phyloP scores from a whole-genome alignment of 2,888 invertebrate genomes.

The Meteorus cinctellus region DNA sequence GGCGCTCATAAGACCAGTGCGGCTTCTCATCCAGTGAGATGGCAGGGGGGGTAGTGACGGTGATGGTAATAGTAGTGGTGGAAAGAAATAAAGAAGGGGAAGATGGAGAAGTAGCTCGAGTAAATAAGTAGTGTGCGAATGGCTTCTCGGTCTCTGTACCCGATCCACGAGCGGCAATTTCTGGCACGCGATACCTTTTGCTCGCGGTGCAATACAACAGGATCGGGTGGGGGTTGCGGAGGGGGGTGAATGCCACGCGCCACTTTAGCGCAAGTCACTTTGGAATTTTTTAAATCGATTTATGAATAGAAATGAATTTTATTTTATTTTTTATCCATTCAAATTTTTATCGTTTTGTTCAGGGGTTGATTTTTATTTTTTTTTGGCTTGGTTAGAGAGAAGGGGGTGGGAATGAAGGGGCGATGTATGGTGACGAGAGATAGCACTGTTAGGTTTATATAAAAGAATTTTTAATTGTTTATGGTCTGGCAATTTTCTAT shows the following conservation, averaged over 20 bases:
- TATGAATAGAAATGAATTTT: not conserved
- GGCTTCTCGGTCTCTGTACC: constrained; percentile 42
- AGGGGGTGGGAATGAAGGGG: not conserved
- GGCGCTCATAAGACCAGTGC: constrained; percentile 33
- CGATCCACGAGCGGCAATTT: constrained; percentile 63
- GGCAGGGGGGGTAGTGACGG: constrained; percentile 39
- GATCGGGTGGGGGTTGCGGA: not conserved
- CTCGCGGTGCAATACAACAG: constrained; percentile 48
- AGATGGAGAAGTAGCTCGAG: constrained; percentile 53
- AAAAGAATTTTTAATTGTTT: constrained; percentile 67
- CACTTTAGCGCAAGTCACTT: constrained; percentile 41
- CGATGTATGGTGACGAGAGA: constrained; percentile 64
- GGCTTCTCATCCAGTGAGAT: constrained; percentile 8
- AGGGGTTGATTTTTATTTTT: not conserved
- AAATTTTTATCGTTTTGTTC: not conserved
- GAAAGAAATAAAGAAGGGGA: constrained; percentile 34
- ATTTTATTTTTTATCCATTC: not conserved
- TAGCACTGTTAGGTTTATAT: constrained; percentile 55
- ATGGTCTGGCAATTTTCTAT: constrained; percentile 69
- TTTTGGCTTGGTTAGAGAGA: not conserved
- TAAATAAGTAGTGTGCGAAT: constrained; percentile 62
- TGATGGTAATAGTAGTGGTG: constrained; percentile 29
- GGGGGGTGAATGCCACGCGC: constrained; percentile 59
- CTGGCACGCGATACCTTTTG: constrained; percentile 68
- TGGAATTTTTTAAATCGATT: constrained; percentile 20